Evolutionary conservation across 2,888 invertebrate genomes (phyloP), one percentile per base, ranked within the genome.

Genomic region (Nemurella pictetii): DNA sequence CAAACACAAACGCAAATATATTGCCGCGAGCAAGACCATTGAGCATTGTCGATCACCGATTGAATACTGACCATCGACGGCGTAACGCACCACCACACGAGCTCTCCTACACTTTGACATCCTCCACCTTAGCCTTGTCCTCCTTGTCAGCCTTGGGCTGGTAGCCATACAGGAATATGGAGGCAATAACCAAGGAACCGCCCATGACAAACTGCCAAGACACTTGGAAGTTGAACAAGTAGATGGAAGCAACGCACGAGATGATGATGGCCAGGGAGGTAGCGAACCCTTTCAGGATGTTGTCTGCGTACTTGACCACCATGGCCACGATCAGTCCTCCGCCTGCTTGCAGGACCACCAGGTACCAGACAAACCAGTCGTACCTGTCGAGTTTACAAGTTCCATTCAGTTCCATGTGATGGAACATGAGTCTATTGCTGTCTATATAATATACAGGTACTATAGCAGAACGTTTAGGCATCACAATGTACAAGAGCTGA

Each of bases 291-390:
- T 97, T 99, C 5, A 99, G 92, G 89, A 99, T 99, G 91, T 99
- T 99, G 90, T 99, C 99, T 0, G 99, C 99, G 90, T 99, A 99
- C 92, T 99, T 99, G 32, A 99, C 98, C 0, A 99, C 99, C 87
- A 99, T 95, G 0, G 99, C 99, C 7, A 99, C 99, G 84, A 99
- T 94, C 0, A 99, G 93, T 3, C 99, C 99, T 0, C 99, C 99
- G 26, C 96, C 94, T 0, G 99, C 98, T 92, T 99, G 98, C 82
- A 98, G 91, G 28, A 96, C 89, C 2, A 99, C 95, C 84, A 99
- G 93, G 89, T 97, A 99, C 94, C 92, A 95, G 87, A 97, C 94
- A 89, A 98, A 98, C 80, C 92, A 90, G 89, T 96, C 96, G 88
- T 96, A 96, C 0, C 55, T 55, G 55, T n/a, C n/a, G n/a, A n/a